These are phyloP conservation scores for Papilio glaucus DNA, from an alignment of 1,140 invertebrate species.

Conservation along the genomic window DNA sequence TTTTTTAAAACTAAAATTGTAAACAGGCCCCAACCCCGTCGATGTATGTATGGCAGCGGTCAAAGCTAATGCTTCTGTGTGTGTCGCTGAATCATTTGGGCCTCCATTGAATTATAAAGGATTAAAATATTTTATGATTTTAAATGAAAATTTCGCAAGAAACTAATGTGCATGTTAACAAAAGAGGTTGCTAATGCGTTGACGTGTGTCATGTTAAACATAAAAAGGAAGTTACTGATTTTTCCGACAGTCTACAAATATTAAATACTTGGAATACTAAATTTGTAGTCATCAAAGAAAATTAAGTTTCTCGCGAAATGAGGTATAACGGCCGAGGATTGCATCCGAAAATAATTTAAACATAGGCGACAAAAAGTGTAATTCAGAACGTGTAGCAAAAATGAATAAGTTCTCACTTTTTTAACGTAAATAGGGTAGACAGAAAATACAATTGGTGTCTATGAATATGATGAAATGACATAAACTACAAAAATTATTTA, in stretches of 20 bases:
- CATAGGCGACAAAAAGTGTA: background rate
- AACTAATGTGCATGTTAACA: background rate
- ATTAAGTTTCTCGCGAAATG: constrained; percentile 21
- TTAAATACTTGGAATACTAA: constrained; percentile 18
- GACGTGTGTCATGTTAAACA: constrained; percentile 13
- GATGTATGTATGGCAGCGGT: background rate
- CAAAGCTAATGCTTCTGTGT: background rate
- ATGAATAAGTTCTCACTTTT: background rate
- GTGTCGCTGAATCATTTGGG: background rate
- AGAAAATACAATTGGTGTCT: background rate
- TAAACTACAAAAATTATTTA: too few species aligned
- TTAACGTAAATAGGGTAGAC: background rate
- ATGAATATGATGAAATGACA: too few species aligned
- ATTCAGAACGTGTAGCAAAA: background rate
- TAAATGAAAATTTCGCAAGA: background rate
- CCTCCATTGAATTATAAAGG: background rate
- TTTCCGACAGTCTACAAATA: background rate
- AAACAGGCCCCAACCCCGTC: too few species aligned
- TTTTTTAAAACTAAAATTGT: too few species aligned
- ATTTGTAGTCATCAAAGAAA: constrained; percentile 18
- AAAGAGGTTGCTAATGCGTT: constrained; percentile 22
- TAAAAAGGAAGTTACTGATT: background rate
- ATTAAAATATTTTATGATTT: background rate
- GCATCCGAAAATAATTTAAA: background rate
- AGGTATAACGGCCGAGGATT: constrained; percentile 11